Evolutionary conservation across 2,113 vertebrate species (phyloP), one percentile per base, ranked within the genome.

Genomic region (Hystrix brachyura): DNA sequence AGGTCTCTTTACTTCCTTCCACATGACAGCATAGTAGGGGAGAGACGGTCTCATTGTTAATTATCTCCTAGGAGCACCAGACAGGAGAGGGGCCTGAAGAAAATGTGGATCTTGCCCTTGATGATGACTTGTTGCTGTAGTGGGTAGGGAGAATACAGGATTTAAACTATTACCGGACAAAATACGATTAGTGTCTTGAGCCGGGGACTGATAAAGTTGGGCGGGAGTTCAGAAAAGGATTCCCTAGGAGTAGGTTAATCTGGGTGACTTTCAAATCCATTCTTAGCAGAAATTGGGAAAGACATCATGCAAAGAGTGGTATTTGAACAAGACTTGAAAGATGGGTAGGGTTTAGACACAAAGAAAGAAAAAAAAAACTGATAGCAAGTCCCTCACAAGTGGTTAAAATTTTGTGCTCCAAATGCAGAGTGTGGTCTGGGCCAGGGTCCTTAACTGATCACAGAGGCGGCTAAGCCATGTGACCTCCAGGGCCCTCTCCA

Each of bases 321-420:
- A 83, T 92, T 81, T 71, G 93, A 96, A 94, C 38, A 38, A 83
- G 48, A 34, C 69, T 92, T 87, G 89, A 96, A 96, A 78, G 60
- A 55, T n/a, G 57, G 76, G 32, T 27, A 76, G 83, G 91, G 13
- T 89, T 84, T 87, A 71, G 53, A 80, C 34, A 80, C 48, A 94
- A 89, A 83, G 85, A 84, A 71, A 18, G 38, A 57, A 32, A n/a
- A 55, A 38, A 38, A 21, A 53, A 38, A 48, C 64, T 71, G 29
- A 17, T 59, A 32, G 55, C 71, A 91, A 84, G 32, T 8, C 0
- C 3, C 23, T 14, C 7, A 12, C 0, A 46, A 55, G 29, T 38
- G 25, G 34, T 71, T 46, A 11, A 67, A 81, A 67, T 12, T 46
- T 8, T 3, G 23, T 11, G 23, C 29, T 29, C 38, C 34, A 21